Evolutionary conservation across 2,797 vertebrate species (phyloP).

Genomic region (Peromyscus aztecus): DNA sequence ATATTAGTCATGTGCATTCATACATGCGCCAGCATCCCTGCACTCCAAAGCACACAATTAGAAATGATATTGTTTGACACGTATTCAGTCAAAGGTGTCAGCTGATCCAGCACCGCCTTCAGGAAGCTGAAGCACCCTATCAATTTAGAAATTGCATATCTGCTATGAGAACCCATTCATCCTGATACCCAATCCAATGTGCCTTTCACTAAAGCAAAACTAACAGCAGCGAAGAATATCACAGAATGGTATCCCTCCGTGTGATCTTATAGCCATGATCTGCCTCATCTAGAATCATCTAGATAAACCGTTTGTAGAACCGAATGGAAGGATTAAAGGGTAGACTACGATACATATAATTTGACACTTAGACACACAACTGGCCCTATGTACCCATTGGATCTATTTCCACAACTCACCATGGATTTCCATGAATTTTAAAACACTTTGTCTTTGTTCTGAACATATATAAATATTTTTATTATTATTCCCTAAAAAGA

Average conservation of each 20-base stretch:
- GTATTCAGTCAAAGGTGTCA: neutral
- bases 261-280: neutral
- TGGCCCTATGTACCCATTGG: no score
- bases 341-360: neutral
- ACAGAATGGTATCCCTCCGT: neutral
- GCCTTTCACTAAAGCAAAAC: conserved; percentile 42
- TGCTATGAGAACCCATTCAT: conserved; percentile 9
- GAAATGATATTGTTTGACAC: neutral
- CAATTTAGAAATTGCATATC: neutral
- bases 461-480: neutral
- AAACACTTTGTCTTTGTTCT: neutral
- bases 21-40: neutral
- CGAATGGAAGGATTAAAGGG: neutral
- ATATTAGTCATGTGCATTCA: neutral
- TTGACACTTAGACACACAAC: neutral
- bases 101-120: neutral
- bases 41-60: neutral
- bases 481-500: neutral
- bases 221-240: neutral
- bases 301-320: neutral
- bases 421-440: neutral
- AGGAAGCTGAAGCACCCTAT: neutral
- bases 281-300: neutral
- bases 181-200: neutral
- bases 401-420: neutral